Evolutionary conservation across 2,113 vertebrate species (phyloP), one percentile per base, ranked within the genome.

Genomic region (Phrynocephalus versicolor): DNA sequence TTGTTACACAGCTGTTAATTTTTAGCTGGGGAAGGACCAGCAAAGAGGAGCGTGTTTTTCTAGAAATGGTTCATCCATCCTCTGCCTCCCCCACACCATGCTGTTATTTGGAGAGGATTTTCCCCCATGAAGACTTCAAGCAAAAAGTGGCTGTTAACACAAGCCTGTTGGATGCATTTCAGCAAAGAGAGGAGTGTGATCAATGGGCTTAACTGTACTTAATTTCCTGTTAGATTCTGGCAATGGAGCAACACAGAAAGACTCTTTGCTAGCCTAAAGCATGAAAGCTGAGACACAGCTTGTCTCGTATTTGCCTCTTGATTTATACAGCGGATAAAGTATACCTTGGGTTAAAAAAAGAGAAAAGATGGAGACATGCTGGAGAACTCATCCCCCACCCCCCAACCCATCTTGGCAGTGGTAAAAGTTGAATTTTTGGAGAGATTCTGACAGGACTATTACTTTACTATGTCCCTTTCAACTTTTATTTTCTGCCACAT

Each of bases 21-120:
- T 88, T 86, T 67, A 88, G 79, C 35, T 73, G 85, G 81, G 51
- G 57, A 88, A 9, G 2, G 41, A 85, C 75, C 58, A 55, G 25
- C 2, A 91, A 87, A 89, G 79, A 37, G 83, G 73, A 92, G 84
- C 79, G 88, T 69, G 87, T 89, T 88, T 93, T 89, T 85, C 62
- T 82, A 67, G 41, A 84, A 88, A 85, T 70, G 70, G 80, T 91
- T 83, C 81, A 82, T 90, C 84, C 85, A 90, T 88, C 79, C 35
- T 33, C 27, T 87, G 72, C 84, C 77, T 81, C 83, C 57, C 25
- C 8, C 82, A 81, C 86, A 7, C 10, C 1, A 65, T 57, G 41
- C 19, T 72, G 60, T 51, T 78, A 92, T 5, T 92, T 77, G 76
- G 67, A 87, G 58, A 37, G 76, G 81, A 87, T 35, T 83, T n/a